These are phyloP conservation scores for Harpagifer antarcticus DNA, from an alignment of 2,797 vertebrate species.

Conservation along the genomic window DNA sequence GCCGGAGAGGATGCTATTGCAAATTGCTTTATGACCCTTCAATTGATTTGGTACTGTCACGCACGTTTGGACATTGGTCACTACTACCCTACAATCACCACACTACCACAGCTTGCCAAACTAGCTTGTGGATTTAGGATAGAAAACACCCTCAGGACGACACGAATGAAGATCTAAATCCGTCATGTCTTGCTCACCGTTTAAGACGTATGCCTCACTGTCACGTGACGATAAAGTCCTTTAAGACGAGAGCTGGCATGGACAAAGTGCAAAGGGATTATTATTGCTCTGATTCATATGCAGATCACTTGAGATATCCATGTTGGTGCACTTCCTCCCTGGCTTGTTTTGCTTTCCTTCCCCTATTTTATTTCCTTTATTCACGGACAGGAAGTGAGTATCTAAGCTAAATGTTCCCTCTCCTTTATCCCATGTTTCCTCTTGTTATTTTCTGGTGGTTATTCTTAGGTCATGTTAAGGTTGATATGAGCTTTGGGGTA, in stretches of 20 bases:
- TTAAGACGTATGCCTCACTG: neutral
- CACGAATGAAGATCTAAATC: too few species aligned
- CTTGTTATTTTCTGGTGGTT: neutral
- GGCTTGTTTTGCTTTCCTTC: neutral
- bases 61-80: too few species aligned
- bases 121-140: too few species aligned
- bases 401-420: neutral
- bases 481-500: constrained; percentile 21
- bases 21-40: too few species aligned
- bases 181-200: neutral
- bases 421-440: neutral
- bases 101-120: too few species aligned
- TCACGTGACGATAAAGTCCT: neutral
- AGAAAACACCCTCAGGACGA: too few species aligned
- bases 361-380: neutral
- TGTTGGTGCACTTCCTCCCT: neutral
- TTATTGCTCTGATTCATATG: constrained; percentile 6
- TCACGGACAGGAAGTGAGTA: neutral
- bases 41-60: too few species aligned
- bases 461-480: constrained; percentile 5
- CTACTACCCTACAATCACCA: too few species aligned
- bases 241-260: neutral
- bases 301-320: neutral
- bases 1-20: too few species aligned
- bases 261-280: neutral